Conservation (phyloP, 2,888 invertebrate genomes). For the Xanthia togata region DNA sequence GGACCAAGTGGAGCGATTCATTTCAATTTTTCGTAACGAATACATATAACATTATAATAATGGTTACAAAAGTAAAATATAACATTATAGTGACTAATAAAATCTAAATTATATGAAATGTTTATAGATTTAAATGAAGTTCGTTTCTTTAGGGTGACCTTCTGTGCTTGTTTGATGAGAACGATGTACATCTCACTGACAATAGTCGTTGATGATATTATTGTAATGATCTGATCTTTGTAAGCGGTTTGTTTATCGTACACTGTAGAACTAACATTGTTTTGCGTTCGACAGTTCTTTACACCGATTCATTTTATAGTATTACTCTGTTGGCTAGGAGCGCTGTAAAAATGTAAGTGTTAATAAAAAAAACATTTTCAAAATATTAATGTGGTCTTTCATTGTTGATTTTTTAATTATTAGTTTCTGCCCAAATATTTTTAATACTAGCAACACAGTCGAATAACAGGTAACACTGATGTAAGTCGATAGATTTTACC, state of each 20-base stretch:
- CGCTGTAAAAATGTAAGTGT: conserved; percentile 91
- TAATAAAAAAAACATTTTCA: conserved; percentile 91
- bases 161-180: conserved; percentile 87
- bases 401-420: conserved; percentile 62
- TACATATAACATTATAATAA: conserved; percentile 90
- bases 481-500: conserved; percentile 11
- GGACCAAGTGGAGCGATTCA: conserved; percentile 80
- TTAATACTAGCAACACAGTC: conserved; percentile 6
- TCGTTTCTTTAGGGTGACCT: conserved; percentile 89
- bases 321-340: conserved; percentile 91
- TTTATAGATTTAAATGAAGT: conserved; percentile 90
- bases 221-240: conserved; percentile 85
- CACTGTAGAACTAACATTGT: conserved; percentile 89
- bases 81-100: conserved; percentile 90
- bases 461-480: conserved; percentile 19
- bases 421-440: conserved; percentile 34
- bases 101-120: conserved; percentile 91
- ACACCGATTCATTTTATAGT: conserved; percentile 90
- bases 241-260: conserved; percentile 87
- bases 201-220: conserved; percentile 85
- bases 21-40: conserved; percentile 89
- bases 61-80: conserved; percentile 90
- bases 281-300: conserved; percentile 90
- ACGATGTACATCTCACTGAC: conserved; percentile 84
- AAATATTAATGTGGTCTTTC: conserved; percentile 88